Evolutionary conservation across 2,888 invertebrate species (phyloP), one percentile per base, ranked within the genome.

Genomic region (Oxycera nigricornis): DNA sequence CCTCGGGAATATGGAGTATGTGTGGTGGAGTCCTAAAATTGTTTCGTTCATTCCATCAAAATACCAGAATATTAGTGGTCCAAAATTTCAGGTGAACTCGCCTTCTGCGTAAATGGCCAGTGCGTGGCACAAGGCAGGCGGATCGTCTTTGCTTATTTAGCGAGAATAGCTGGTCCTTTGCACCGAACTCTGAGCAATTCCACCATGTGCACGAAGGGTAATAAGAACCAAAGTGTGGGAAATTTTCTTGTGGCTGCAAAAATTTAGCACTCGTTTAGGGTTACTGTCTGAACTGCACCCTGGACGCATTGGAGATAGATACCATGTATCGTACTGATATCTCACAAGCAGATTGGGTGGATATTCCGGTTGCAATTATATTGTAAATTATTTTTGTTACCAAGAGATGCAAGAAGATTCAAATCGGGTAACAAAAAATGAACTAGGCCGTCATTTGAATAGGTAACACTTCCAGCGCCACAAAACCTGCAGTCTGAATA

Each of bases 21-120:
- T 3, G 9, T 17, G 17, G 17, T n/a, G 46, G 28, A 22, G 20
- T 11, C n/a, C n/a, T 11, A 26, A 67, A 68, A 67, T 46, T 50
- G 46, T 68, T 68, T 68, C 67, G 67, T 68, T 68, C 46, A 68
- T 68, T 68, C 28, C 50, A 41, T 68, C 24, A 68, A 68, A 68
- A 50, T 22, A 11, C 28, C 41, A 28, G 50, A 41, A 68, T 26
- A 46, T n/a, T 28, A n/a, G 26, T 4, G 65, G 20, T 2, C 7
- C 7, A 17, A 46, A 9, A 14, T 39, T 41, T 11, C 14, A 24
- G 14, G 20, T 2, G 26, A 9, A 31, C 11, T 26, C n/a, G 17
- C 50, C 50, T 50, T 46, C 46, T 68, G 67, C 67, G 67, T 68
- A 68, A 65, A 68, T 41, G 50, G 41, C 28, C 50, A 50, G 67